Evolutionary conservation across 2,888 invertebrate species (phyloP).

Genomic region (Catocala nupta): DNA sequence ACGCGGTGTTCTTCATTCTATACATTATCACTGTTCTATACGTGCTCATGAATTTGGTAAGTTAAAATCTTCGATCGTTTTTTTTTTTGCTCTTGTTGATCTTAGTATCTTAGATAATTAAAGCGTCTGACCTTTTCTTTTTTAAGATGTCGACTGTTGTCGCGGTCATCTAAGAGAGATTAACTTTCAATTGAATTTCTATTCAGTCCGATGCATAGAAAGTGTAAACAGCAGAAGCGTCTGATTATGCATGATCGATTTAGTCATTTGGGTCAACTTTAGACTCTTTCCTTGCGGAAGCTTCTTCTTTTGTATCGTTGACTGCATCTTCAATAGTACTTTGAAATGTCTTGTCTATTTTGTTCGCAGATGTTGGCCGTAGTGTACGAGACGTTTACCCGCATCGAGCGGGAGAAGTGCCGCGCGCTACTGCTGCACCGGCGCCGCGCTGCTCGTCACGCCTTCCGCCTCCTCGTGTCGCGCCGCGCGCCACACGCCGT

Average conservation of each 20-base stretch:
- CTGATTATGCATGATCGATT: too few species aligned
- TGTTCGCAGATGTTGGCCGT: constrained; percentile 92
- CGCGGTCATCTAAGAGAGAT: too few species aligned
- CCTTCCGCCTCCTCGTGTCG: constrained; percentile 93
- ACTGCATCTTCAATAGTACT: too few species aligned
- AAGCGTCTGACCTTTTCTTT: too few species aligned
- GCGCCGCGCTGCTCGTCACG: constrained; percentile 92
- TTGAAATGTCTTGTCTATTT: neutral
- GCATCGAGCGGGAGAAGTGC: constrained; percentile 95
- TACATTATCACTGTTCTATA: constrained; percentile 95
- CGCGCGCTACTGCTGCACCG: constrained; percentile 94
- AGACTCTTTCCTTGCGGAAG: too few species aligned
- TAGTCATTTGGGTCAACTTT: too few species aligned
- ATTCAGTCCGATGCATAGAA: too few species aligned
- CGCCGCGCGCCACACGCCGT: constrained; percentile 90
- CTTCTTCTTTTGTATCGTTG: too few species aligned
- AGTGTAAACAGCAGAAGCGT: too few species aligned
- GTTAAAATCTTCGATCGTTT: constrained; percentile 51
- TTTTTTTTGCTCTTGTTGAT: neutral
- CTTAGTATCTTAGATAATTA: neutral
- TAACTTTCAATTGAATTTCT: too few species aligned
- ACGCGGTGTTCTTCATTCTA: constrained; percentile 94
- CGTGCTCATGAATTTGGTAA: constrained; percentile 95
- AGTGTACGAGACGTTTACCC: constrained; percentile 96
- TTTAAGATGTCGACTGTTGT: too few species aligned